phyloP scores from a whole-genome alignment of 2,888 invertebrate species.

The Macrophya alboannulata region DNA sequence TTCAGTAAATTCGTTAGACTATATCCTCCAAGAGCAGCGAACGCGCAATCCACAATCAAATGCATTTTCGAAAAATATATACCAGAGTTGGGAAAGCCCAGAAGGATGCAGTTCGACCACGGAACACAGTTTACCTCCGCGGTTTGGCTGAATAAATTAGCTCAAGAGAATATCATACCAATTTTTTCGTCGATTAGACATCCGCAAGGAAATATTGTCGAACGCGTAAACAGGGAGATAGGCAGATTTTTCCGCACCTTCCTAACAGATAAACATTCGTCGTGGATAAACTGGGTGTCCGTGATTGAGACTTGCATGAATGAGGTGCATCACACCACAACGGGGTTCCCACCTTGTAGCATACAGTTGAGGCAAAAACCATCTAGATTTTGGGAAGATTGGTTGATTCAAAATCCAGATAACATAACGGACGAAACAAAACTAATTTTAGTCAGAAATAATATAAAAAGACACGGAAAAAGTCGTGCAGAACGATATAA shows the following conservation, averaged over 20 bases:
- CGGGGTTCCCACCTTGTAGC: conserved; percentile 19
- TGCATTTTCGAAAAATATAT: conserved; percentile 26
- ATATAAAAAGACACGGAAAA: background rate
- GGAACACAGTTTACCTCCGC: conserved; percentile 40
- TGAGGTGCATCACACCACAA: conserved; percentile 30
- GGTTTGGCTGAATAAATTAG: background rate
- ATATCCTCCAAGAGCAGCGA: conserved; percentile 24
- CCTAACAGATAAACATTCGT: background rate
- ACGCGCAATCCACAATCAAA: conserved; percentile 1
- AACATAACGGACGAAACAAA: background rate
- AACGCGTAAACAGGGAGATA: conserved; percentile 26
- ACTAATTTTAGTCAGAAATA: background rate
- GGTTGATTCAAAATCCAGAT: background rate
- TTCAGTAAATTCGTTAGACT: conserved; percentile 2
- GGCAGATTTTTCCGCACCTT: conserved; percentile 22
- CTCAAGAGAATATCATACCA: background rate
- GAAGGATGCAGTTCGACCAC: background rate
- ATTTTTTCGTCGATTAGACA: conserved; percentile 42
- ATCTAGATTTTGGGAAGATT: background rate
- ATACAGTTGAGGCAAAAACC: conserved; percentile 25
- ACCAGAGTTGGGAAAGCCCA: conserved; percentile 19
- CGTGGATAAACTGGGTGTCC: conserved; percentile 10
- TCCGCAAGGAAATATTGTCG: conserved; percentile 16
- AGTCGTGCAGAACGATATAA: background rate
- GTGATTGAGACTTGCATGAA: conserved; percentile 40